Evolutionary conservation across 2,797 vertebrate species (phyloP).

Genomic region (Bucorvus abyssinicus): DNA sequence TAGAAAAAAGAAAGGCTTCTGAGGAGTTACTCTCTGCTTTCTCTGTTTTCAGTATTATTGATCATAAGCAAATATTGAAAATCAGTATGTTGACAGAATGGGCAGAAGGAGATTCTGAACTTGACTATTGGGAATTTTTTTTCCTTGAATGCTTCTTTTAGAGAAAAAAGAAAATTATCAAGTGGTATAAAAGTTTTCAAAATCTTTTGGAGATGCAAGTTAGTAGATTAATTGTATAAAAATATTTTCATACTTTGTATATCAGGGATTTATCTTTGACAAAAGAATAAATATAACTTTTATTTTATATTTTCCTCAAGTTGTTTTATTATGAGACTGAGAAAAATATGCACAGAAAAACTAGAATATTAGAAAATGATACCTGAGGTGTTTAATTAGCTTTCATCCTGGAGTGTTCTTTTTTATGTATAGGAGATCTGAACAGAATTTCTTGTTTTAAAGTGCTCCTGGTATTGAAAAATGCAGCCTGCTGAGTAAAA

Average conservation of each 20-base stretch:
- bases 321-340: not conserved
- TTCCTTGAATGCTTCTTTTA: not conserved
- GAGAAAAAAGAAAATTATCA: not conserved
- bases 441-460: not conserved
- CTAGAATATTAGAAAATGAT: not conserved
- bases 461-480: not conserved
- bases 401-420: not conserved
- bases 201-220: not conserved
- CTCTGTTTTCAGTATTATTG: not conserved
- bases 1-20: not conserved
- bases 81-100: not conserved
- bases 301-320: constrained; percentile 7
- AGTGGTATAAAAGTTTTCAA: not conserved
- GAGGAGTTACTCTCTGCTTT: not conserved
- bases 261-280: not conserved
- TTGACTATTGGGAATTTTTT: not conserved
- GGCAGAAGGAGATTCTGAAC: not conserved
- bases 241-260: constrained; percentile 1
- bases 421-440: constrained; percentile 15
- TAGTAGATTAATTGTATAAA: not conserved
- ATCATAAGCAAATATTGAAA: not conserved
- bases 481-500: constrained; percentile 53
- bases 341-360: not conserved
- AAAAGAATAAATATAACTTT: constrained; percentile 25
- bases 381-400: constrained; percentile 40